Conservation (phyloP, 2,888 invertebrate species). For the Mythimna impura region DNA sequence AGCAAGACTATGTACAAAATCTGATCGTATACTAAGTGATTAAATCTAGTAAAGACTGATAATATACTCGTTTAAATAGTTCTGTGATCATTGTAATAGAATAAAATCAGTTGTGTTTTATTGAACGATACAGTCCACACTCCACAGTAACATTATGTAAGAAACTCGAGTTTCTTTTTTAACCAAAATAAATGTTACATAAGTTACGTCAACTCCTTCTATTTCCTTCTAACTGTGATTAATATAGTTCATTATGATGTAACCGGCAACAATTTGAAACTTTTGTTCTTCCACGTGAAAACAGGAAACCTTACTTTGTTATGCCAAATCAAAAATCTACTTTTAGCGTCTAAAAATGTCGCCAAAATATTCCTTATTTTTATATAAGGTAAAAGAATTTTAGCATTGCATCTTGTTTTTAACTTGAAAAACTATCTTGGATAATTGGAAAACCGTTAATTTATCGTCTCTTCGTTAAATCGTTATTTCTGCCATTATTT, state of each 20-base stretch:
- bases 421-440: not conserved
- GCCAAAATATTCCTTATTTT: slow-evolving; percentile 1
- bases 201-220: slow-evolving; percentile 14
- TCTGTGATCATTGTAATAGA: too few relatives aligned
- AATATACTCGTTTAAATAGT: too few relatives aligned
- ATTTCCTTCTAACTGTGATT: slow-evolving; percentile 8
- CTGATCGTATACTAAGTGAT: too few relatives aligned
- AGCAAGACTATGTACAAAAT: too few relatives aligned
- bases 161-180: not conserved
- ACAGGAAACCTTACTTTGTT: not conserved
- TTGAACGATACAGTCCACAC: too few relatives aligned
- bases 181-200: slow-evolving; percentile 23
- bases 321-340: slow-evolving; percentile 11
- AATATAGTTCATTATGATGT: slow-evolving; percentile 26
- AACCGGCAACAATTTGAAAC: slow-evolving; percentile 5
- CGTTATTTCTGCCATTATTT: not conserved
- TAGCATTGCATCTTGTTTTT: not conserved
- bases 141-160: not conserved
- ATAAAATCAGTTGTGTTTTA: too few relatives aligned
- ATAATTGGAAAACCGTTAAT: not conserved
- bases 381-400: not conserved
- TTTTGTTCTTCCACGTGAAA: slow-evolving; percentile 20
- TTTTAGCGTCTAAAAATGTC: slow-evolving; percentile 8
- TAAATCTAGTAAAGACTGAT: too few relatives aligned
- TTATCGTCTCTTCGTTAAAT: not conserved